These are phyloP conservation scores for Acleris holmiana DNA, from an alignment of 2,888 invertebrate genomes.

Conservation along the genomic window DNA sequence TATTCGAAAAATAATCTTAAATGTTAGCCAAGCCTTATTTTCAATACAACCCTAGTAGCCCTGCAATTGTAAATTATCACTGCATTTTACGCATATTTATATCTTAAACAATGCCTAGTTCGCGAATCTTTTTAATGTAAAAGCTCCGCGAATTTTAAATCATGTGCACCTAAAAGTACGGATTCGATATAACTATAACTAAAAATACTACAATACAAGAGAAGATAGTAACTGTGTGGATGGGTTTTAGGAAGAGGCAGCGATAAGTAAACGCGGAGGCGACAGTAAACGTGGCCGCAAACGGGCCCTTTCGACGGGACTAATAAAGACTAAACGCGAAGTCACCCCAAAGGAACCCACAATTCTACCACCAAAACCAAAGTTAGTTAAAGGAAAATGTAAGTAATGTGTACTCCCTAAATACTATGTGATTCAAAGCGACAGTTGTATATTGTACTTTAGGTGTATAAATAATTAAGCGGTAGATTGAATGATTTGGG, in stretches of 20 bases:
- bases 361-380: conserved; percentile 54
- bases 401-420: conserved; percentile 35
- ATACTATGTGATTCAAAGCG: too few species aligned
- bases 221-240: conserved; percentile 25
- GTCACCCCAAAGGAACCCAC: conserved; percentile 51
- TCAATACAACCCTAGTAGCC: not conserved
- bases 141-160: conserved; percentile 34
- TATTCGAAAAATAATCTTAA: not conserved
- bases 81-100: not conserved
- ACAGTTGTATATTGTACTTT: too few species aligned
- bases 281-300: conserved; percentile 70
- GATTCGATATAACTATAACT: not conserved
- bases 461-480: too few species aligned
- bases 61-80: conserved; percentile 5
- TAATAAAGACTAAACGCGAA: conserved; percentile 49
- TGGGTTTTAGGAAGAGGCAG: conserved; percentile 48
- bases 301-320: conserved; percentile 64
- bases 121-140: conserved; percentile 38
- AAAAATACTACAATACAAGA: not conserved
- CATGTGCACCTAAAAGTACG: not conserved
- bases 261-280: conserved; percentile 49
- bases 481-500: too few species aligned
- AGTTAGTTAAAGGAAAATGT: conserved; percentile 62
- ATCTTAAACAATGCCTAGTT: not conserved
- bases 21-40: conserved; percentile 12